Base-by-base conservation (phyloP, 2,888 invertebrate genomes). In the Athalia circularis region DNA sequence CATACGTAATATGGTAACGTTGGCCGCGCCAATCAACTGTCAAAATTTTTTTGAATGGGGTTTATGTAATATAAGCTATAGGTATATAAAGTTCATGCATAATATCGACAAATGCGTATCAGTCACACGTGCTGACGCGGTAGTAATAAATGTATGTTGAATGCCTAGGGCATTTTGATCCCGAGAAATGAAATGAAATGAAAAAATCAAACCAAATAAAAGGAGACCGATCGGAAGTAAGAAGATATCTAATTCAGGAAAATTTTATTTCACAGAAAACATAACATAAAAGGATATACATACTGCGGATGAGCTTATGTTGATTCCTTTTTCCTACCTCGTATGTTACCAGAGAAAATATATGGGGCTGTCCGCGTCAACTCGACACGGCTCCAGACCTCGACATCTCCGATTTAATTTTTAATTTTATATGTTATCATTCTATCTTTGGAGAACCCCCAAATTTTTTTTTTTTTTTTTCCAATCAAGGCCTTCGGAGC, bases 81-180 rank as follows among this genome's bases (percentile, higher is more conserved):
- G 1, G 29, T 29, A 29, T 29, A 29, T 29, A 29, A 29, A 29
- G 29, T 29, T 29, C 29, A 29, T 29, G 29, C 29, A n/a, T 8
- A 54, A 54, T 8, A 54, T n/a, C 54, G 8, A 54, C 8, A 54
- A 3, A 54, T n/a, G 54, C 54, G 4, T 64, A n/a, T 64, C n/a
- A 11, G 11, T 7, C 15, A 15, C 4, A 48, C 15, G 50, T 48
- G 67, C 48, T 50, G 67, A 67, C 67, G 67, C 13, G 67, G 48
- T 50, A 50, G 50, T 67, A 29, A 67, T 15, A 48, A n/a, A 54
- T 11, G n/a, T 54, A 9, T 29, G 15, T 67, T 15, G 50, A 67
- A 15, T 67, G 47, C 67, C 15, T 1, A 7, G 13, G n/a, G 67
- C 48, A 50, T 13, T 67, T 67, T 67, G 67, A 67, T 67, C 48